Evolutionary conservation across 2,797 vertebrate genomes (phyloP).

Genomic region (Pagetopsis macropterus): DNA sequence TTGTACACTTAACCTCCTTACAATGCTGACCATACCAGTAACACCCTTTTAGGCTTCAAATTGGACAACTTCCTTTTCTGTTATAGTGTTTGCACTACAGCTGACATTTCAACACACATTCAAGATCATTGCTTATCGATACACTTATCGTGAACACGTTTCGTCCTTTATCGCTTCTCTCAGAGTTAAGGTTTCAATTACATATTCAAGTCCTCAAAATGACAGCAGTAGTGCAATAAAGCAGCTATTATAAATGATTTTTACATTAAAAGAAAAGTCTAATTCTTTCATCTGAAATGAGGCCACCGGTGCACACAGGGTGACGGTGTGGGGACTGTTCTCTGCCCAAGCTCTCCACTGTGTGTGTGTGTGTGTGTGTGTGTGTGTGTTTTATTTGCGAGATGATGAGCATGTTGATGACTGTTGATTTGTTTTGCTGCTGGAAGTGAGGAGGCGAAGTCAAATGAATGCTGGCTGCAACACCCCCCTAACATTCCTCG

Average conservation of each 20-base stretch:
- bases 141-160: too few species aligned
- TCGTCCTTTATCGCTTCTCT: too few species aligned
- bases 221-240: too few species aligned
- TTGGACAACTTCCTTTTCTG: too few species aligned
- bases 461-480: constrained; percentile 18
- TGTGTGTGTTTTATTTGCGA: constrained; percentile 1
- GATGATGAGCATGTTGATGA: constrained; percentile 14
- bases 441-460: constrained; percentile 5
- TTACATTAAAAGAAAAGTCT: neutral
- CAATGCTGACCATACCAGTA: too few species aligned
- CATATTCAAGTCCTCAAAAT: neutral
- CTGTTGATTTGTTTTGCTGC: constrained; percentile 26
- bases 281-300: neutral
- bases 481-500: constrained; percentile 7
- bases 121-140: too few species aligned
- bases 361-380: neutral
- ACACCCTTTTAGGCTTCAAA: too few species aligned
- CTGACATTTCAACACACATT: neutral
- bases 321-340: constrained; percentile 60
- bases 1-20: too few species aligned
- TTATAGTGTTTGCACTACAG: neutral
- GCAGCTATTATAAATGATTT: too few species aligned
- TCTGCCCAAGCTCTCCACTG: neutral
- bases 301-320: constrained; percentile 56
- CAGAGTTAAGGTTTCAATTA: too few species aligned